These are phyloP conservation scores for Hippoglossus stenolepis DNA, from an alignment of 2,113 vertebrate species.

Conservation along the genomic window DNA sequence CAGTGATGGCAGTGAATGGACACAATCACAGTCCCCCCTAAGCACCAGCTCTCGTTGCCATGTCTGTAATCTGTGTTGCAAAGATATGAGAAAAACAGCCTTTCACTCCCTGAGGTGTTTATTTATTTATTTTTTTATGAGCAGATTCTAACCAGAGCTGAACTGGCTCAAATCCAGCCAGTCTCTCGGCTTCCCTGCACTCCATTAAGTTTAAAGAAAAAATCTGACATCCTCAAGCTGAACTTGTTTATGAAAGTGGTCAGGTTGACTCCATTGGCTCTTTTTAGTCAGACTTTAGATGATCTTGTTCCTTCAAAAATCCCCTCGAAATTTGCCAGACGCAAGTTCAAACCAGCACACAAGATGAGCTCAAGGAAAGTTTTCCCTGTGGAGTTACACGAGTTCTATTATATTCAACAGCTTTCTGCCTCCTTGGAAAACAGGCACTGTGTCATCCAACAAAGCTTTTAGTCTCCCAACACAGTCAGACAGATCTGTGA, in stretches of 20 bases:
- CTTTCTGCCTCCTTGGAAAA: constrained; percentile 23
- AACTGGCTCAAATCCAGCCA: constrained; percentile 50
- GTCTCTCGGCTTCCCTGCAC: constrained; percentile 34
- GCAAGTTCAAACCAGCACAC: constrained; percentile 20
- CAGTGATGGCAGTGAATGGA: constrained; percentile 41
- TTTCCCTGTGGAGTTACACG: constrained; percentile 31
- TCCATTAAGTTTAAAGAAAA: constrained; percentile 24
- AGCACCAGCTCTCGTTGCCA: constrained; percentile 58
- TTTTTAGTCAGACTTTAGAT: constrained; percentile 11
- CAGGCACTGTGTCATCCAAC: constrained; percentile 8
- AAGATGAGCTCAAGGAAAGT: constrained; percentile 24
- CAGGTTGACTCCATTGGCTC: background rate
- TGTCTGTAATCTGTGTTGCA: constrained; percentile 69
- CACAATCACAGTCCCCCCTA: constrained; percentile 39
- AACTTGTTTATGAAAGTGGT: constrained; percentile 38
- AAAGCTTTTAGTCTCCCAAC: constrained; percentile 42
- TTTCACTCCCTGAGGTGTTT: constrained; percentile 54
- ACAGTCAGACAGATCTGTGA: constrained; percentile 28
- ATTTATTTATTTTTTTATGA: constrained; percentile 28
- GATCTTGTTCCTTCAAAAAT: constrained; percentile 2
- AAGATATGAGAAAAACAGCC: constrained; percentile 68
- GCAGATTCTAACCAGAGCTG: constrained; percentile 53
- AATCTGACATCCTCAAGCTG: constrained; percentile 1
- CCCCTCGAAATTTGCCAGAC: background rate
- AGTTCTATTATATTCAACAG: constrained; percentile 30